These are phyloP conservation scores for Schlechtendalia chinensis DNA, from an alignment of 1,140 invertebrate genomes.

Conservation along the genomic window DNA sequence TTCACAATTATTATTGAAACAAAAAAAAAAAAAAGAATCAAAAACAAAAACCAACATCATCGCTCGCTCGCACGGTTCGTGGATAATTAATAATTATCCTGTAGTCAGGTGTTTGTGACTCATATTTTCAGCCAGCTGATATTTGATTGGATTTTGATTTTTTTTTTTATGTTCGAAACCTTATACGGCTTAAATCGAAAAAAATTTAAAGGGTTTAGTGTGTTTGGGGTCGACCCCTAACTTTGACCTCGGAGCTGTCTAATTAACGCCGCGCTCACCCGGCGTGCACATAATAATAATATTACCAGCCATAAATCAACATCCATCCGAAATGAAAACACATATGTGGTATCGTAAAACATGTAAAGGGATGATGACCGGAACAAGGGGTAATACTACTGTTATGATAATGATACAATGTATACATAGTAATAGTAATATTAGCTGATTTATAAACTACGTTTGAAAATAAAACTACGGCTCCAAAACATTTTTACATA, in stretches of 20 bases:
- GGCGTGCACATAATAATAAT: slow-evolving; percentile 20
- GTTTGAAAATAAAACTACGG: too few relatives aligned
- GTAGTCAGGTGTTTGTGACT: slow-evolving; percentile 30
- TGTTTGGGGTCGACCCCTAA: slow-evolving; percentile 37
- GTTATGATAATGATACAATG: slow-evolving; percentile 40
- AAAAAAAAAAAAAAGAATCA: neutral
- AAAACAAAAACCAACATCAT: neutral
- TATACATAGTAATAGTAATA: neutral
- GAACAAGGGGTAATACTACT: slow-evolving; percentile 18
- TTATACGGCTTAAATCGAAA: neutral
- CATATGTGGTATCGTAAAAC: slow-evolving; percentile 32
- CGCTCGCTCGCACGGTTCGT: neutral
- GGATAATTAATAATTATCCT: neutral
- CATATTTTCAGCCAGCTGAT: slow-evolving; percentile 7
- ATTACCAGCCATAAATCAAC: slow-evolving; percentile 47
- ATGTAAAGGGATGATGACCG: slow-evolving; percentile 39
- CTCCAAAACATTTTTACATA: neutral
- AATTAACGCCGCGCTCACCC: slow-evolving; percentile 29
- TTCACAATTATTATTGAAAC: neutral
- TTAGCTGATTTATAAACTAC: slow-evolving; percentile 29
- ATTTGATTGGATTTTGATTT: slow-evolving; percentile 44
- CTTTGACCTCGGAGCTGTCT: slow-evolving; percentile 33
- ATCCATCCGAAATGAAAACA: slow-evolving; percentile 47
- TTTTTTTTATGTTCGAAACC: neutral
- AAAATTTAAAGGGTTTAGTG: slow-evolving; percentile 42